A percentile compares a stretch with the other conserved stretches of the same genome.
phyloP scores from a whole-genome alignment of 2,888 invertebrate genomes.

The Liopterus haemorrhoidalis region DNA sequence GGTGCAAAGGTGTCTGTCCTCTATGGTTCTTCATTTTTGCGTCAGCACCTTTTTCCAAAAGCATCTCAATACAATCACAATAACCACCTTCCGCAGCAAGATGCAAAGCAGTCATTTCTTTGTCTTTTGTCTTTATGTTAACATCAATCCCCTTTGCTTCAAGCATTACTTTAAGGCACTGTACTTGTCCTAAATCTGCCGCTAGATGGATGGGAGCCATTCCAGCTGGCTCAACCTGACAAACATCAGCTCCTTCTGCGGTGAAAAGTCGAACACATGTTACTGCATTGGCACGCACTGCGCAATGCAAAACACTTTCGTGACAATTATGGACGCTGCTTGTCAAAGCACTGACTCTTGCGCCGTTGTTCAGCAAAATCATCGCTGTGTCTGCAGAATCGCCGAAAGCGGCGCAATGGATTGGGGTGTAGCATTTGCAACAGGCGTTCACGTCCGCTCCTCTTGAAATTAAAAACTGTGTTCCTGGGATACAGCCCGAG shows the following conservation, averaged over 20 bases:
- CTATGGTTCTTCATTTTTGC: conserved; percentile 68
- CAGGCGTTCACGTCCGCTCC: conserved; percentile 65
- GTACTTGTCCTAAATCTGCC: conserved; percentile 72
- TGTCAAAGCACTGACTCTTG: conserved; percentile 60
- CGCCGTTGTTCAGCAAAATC: conserved; percentile 66
- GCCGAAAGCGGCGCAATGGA: conserved; percentile 87
- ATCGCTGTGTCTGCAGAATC: conserved; percentile 75
- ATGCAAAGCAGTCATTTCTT: conserved; percentile 74
- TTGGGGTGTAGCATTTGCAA: conserved; percentile 69
- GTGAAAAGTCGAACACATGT: conserved; percentile 74
- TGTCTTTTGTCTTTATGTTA: conserved; percentile 64
- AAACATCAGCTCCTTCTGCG: conserved; percentile 67
- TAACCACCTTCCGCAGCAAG: conserved; percentile 85
- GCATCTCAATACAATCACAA: conserved; percentile 69
- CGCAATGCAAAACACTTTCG: conserved; percentile 76
- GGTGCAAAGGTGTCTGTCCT: conserved; percentile 78
- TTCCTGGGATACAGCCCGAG: conserved; percentile 67
- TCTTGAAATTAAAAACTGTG: conserved; percentile 61
- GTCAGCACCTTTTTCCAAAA: conserved; percentile 69
- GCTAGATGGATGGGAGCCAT: conserved; percentile 76
- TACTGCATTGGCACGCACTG: conserved; percentile 76
- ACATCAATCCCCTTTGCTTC: conserved; percentile 67
- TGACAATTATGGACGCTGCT: conserved; percentile 57
- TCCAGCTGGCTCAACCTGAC: conserved; percentile 68
- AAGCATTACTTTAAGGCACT: conserved; percentile 67